These are phyloP conservation scores for Dromiciops gliroides DNA, from an alignment of 2,113 vertebrate species.

Conservation along the genomic window DNA sequence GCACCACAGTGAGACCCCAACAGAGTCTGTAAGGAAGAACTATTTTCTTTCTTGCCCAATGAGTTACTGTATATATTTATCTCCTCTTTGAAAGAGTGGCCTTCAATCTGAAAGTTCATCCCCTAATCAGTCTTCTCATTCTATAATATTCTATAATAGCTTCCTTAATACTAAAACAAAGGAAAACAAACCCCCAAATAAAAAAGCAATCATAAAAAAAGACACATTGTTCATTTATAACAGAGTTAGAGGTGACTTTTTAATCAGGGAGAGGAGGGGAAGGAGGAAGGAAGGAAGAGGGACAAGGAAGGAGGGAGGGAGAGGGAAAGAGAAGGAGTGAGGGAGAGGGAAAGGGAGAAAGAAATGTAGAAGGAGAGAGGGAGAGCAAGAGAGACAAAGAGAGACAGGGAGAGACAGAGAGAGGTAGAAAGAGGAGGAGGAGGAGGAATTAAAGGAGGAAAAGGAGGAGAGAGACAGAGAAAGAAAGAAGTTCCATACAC, in stretches of 20 bases:
- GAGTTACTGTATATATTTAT: constrained; percentile 50
- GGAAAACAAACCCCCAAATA: constrained; percentile 45
- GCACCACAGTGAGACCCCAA: neutral
- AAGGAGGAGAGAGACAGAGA: no score
- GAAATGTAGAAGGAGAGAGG: no score
- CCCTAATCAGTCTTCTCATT: constrained; percentile 41
- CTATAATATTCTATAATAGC: neutral
- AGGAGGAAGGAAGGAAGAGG: no score
- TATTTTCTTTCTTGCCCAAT: neutral
- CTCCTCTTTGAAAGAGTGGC: constrained; percentile 53
- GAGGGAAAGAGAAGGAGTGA: no score
- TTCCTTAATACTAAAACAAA: constrained; percentile 56
- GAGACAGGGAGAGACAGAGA: no score
- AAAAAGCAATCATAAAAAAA: neutral
- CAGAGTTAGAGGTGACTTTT: constrained; percentile 29
- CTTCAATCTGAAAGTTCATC: constrained; percentile 37
- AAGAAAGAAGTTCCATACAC: neutral
- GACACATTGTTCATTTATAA: neutral
- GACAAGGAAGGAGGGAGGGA: no score
- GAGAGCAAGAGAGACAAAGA: no score
- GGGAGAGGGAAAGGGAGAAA: no score
- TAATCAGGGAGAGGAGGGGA: neutral
- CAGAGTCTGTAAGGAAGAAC: neutral
- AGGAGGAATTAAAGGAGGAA: no score
- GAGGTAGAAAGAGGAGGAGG: no score